Evolutionary conservation across 2,797 vertebrate species (phyloP).

Genomic region (Crax fasciolata): DNA sequence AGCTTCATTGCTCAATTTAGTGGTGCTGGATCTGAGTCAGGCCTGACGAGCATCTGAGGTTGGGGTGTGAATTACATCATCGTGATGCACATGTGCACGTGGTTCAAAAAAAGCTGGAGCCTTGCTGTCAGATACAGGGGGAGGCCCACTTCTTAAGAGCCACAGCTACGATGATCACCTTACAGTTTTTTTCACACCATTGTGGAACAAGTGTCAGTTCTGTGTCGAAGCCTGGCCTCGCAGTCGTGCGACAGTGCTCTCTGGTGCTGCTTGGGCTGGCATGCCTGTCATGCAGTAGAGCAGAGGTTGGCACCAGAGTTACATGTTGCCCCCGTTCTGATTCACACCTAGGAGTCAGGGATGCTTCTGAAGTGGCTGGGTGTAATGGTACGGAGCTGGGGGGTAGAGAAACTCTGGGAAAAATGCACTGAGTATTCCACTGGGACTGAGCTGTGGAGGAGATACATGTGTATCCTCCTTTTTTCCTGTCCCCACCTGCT

Average conservation of each 20-base stretch:
- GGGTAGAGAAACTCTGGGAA: background rate
- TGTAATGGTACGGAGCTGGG: background rate
- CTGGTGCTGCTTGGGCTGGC: background rate
- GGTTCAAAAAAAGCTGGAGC: background rate
- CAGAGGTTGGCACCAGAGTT: background rate
- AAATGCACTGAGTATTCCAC: background rate
- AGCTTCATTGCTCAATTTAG: background rate
- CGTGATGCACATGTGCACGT: background rate
- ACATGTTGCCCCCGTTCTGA: background rate
- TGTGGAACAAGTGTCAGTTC: background rate
- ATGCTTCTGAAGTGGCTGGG: background rate
- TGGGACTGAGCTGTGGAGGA: background rate
- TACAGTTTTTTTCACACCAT: background rate
- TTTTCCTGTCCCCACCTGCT: background rate
- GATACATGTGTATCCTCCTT: background rate
- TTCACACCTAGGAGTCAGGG: background rate
- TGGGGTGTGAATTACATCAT: background rate
- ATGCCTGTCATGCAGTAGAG: background rate
- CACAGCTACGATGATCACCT: background rate
- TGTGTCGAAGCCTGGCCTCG: background rate
- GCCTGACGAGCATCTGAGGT: background rate
- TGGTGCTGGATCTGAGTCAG: background rate
- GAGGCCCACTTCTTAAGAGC: background rate
- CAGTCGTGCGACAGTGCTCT: background rate
- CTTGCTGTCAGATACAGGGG: background rate